These are phyloP conservation scores for Limnephilus marmoratus DNA, from an alignment of 2,888 invertebrate species.

Conservation along the genomic window DNA sequence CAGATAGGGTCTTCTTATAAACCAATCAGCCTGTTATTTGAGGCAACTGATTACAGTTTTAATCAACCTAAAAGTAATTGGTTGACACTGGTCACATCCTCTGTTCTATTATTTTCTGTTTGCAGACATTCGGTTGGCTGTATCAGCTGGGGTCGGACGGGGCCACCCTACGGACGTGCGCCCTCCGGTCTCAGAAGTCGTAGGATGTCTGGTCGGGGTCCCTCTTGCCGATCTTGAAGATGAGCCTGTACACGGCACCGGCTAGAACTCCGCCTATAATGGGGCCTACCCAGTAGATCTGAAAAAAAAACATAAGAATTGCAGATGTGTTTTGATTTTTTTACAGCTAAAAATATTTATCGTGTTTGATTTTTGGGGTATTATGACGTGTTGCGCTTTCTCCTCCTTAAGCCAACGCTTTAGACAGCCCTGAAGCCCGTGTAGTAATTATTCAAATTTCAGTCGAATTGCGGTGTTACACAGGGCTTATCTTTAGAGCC, in stretches of 20 bases:
- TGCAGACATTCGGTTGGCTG: background rate
- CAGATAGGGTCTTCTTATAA: too few relatives aligned
- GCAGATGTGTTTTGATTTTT: too few relatives aligned
- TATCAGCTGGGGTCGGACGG: slow-evolving; percentile 57
- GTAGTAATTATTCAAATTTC: too few relatives aligned
- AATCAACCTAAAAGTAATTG: background rate
- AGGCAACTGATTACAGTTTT: background rate
- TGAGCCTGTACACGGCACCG: slow-evolving; percentile 84
- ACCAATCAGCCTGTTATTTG: too few relatives aligned
- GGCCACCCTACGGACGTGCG: slow-evolving; percentile 53
- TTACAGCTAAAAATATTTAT: too few relatives aligned
- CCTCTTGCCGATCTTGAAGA: slow-evolving; percentile 83
- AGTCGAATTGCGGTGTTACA: too few relatives aligned
- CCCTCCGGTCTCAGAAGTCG: slow-evolving; percentile 79
- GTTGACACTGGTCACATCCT: background rate
- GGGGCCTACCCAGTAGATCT: slow-evolving; percentile 94
- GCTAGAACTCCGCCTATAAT: slow-evolving; percentile 86
- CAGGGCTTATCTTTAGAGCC: too few relatives aligned
- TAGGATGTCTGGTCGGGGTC: slow-evolving; percentile 86
- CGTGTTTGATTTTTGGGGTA: too few relatives aligned
- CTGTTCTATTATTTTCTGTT: background rate
- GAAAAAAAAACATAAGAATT: slow-evolving; percentile 54
- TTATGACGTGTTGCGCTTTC: too few relatives aligned
- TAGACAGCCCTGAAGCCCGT: too few relatives aligned
- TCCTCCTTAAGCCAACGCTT: too few relatives aligned